Evolutionary conservation across 2,113 vertebrate genomes (phyloP), one percentile per base, ranked within the genome.

Genomic region (Aptenodytes patagonicus): DNA sequence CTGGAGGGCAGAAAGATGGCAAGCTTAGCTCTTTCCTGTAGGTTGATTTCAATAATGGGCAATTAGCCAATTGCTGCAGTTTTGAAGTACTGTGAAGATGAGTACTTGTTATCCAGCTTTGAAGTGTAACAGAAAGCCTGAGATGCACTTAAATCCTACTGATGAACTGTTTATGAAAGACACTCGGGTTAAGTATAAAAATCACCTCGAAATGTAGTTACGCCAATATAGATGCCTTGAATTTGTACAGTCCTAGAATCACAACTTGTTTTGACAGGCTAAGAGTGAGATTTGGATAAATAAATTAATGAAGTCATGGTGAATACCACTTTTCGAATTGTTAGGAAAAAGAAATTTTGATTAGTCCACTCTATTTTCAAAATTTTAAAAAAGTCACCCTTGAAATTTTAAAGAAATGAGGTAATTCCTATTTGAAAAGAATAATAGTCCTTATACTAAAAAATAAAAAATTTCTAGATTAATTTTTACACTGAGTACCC

Each of bases 381-480:
- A 89, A 81, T 87, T 88, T 88, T 89, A 18, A 82, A 85, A 78
- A 94, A 93, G 31, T 87, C 61, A 42, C 36, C 40, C 31, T 85
- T 89, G 64, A 96, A 96, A 64, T 77, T 93, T 88, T 92, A 87
- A 93, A 95, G 40, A 78, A 66, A 92, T 40, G 0, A 65, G 31
- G 47, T 91, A 83, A 88, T 73, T 89, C 51, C 12, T 51, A 46
- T 76, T 93, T 83, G 49, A 90, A 97, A 95, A 96, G 29, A 75
- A 44, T 88, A 91, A 42, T 60, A 49, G 44, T 79, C 38, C 52
- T 93, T 93, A 32, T 42, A 40, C 81, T 62, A 15, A 29, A 14
- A 36, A 62, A 28, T 29, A 16, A 2, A 40, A 60, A 75, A 42
- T 8, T 61, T 75, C 34, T 89, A 54, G 71, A 83, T 97, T 94